Base-by-base conservation (phyloP, 2,888 invertebrate species). In the Chymomyza procnemis region DNA sequence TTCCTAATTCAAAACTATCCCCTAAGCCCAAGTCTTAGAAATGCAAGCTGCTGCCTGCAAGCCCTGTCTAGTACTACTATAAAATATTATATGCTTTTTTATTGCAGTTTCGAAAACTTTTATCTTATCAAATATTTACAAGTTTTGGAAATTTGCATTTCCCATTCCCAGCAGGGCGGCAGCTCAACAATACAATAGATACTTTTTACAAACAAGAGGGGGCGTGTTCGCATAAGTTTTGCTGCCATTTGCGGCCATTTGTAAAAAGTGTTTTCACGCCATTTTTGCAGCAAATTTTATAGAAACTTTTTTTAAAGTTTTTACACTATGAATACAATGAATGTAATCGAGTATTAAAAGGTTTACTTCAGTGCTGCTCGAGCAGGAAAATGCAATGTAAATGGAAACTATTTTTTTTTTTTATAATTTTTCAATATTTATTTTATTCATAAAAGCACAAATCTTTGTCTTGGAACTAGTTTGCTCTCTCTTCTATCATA, bases 41-140 rank as follows among this genome's bases (percentile, higher is more conserved):
- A 8, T 26, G 26, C 26, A 26, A 26, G 4, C 26, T 26, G 26
- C 26, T 26, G 6, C 26, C 26, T 26, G 26, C 26, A 2, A 6
- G 8, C 26, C 26, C 26, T 26, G 26, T 26, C 4, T 3, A 6
- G 26, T 26, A 26, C 26, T 26, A 26, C 26, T 26, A 26, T 6
- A 26, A 26, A 26, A 26, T 61, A 16, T 46, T 67, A 58, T 66
- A 56, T 64, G 67, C 63, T 48, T 66, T 66, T 73, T 77, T 73
- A 77, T 75, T 85, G 80, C 73, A 82, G 79, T 77, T 80, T 69
- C 67, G 66, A 64, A 68, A 79, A 75, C 76, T 76, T 77, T 56
- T 73, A 58, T 72, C 75, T 78, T 76, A 85, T 83, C 85, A 85
- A 79, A 75, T 68, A 80, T 75, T 76, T 73, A 80, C 76, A 79